Base-by-base conservation (phyloP, 2,113 vertebrate species). In the Nettapus auritus region DNA sequence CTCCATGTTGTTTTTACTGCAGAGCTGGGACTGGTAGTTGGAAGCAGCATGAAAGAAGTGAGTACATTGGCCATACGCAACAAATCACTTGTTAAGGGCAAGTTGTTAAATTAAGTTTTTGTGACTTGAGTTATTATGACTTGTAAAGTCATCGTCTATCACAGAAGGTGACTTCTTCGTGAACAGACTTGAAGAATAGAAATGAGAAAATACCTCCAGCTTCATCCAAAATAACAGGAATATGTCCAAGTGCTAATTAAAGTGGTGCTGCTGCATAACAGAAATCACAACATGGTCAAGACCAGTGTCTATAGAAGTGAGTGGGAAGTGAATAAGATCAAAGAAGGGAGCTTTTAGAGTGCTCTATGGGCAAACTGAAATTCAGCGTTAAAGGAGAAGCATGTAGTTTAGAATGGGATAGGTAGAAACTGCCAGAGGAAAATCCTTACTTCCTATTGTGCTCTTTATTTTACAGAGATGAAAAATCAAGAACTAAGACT, bases 241-340 rank as follows among this genome's bases (percentile, higher is more conserved):
- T 59, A 68, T 70, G 40, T 88, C 77, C 55, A 92, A 78, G 55
- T 52, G 71, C 52, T 91, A 92, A 90, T 94, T 81, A 57, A 15
- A 84, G 34, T 67, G 66, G 73, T 70, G 33, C 56, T 53, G 36
- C 68, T 83, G 40, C 60, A 13, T 78, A 81, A 67, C 28, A 55
- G 31, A 81, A 94, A 66, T 86, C 77, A 90, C 50, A 77, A 25
- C 38, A 78, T 9, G 56, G 81, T 88, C 59, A 66, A 69, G 83
- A 33, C 29, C 69, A 63, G n/a, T 50, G 76, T 86, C 77, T 92
- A 92, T 44, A 92, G 36, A 81, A 92, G 21, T 50, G 68, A 77
- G 76, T 83, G 59, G 64, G 80, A 76, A 88, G 63, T 33, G 73
- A 77, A 7, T 46, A 74, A 83, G 80, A 92, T 86, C 63, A 93